Conservation (phyloP, 2,797 vertebrate genomes). For the Petrocephalus sullivani region DNA sequence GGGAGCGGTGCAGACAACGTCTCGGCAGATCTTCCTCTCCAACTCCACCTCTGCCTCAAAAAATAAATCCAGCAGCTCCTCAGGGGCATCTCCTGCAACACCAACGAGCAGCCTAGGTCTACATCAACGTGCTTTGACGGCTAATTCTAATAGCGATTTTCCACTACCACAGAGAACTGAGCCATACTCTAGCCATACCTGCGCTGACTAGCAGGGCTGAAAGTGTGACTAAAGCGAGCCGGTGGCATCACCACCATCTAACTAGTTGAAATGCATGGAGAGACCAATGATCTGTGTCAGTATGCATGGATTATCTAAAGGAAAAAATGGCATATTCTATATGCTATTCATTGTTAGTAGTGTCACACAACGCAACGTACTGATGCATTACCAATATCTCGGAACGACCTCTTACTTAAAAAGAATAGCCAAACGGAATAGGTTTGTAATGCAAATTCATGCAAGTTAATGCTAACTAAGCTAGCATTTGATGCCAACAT, state of each 20-base stretch:
- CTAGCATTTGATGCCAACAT: background rate
- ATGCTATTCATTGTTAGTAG: background rate
- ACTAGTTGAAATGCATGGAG: background rate
- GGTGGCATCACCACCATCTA: background rate
- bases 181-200: background rate
- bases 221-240: background rate
- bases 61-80: constrained; percentile 91
- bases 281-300: background rate
- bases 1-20: constrained; percentile 87
- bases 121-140: background rate
- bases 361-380: background rate
- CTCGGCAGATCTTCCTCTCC: constrained; percentile 93
- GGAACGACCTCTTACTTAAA: background rate
- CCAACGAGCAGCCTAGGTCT: background rate
- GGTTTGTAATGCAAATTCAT: background rate
- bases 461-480: background rate
- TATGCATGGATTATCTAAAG: background rate
- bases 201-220: background rate
- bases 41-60: constrained; percentile 98
- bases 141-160: background rate
- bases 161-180: background rate
- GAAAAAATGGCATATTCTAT: background rate
- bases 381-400: background rate
- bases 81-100: constrained; percentile 71
- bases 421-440: background rate